Evolutionary conservation across 2,797 vertebrate genomes (phyloP).

Genomic region (Eulemur mongoz): DNA sequence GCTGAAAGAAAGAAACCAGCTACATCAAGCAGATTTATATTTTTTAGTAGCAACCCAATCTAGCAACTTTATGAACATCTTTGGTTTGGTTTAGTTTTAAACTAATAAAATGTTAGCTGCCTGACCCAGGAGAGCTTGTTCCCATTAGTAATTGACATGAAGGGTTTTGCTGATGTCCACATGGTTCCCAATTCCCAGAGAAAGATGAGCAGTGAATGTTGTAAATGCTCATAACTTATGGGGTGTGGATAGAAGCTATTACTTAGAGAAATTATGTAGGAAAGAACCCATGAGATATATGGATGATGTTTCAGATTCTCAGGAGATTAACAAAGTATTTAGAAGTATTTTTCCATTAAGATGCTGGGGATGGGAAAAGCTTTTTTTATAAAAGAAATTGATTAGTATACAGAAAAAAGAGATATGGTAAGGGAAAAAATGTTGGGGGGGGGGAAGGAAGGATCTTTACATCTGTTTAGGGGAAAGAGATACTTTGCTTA

Average conservation of each 20-base stretch:
- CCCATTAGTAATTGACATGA: neutral
- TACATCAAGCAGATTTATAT: slow-evolving; percentile 42
- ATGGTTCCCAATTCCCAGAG: neutral
- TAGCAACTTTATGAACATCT: slow-evolving; percentile 29
- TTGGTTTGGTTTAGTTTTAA: neutral
- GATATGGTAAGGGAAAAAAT: neutral
- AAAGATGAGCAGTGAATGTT: neutral
- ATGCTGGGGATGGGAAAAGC: neutral
- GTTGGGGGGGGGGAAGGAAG: neutral
- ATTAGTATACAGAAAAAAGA: neutral
- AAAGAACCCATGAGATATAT: neutral
- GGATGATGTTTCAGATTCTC: neutral
- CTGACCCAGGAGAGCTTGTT: neutral
- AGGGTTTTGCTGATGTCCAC: neutral
- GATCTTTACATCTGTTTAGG: neutral
- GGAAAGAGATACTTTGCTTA: neutral
- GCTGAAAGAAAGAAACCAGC: slow-evolving; percentile 25
- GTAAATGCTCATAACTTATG: neutral
- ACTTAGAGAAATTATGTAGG: neutral
- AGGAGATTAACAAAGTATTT: neutral
- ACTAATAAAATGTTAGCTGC: neutral
- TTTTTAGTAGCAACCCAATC: neutral
- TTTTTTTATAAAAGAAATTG: neutral
- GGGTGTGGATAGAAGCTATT: neutral
- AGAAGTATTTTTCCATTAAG: neutral